These are phyloP conservation scores for Cheumatopsyche charites DNA, from an alignment of 1,140 invertebrate genomes.

Conservation along the genomic window DNA sequence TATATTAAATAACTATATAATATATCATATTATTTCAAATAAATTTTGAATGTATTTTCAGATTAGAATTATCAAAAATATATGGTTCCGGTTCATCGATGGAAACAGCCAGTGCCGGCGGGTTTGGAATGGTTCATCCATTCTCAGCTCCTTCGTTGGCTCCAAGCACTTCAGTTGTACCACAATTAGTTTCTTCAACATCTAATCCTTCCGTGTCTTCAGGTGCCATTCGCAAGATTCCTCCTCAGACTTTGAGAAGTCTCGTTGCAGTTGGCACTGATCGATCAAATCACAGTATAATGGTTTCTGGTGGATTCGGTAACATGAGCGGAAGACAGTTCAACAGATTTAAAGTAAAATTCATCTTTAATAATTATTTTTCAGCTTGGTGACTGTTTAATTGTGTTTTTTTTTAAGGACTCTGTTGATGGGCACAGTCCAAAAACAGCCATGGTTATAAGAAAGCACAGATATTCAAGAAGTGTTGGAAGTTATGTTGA, in stretches of 20 bases:
- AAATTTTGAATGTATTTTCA: constrained; percentile 26
- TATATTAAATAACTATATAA: not conserved
- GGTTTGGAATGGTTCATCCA: constrained; percentile 21
- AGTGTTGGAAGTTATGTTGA: constrained; percentile 60
- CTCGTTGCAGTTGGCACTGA: constrained; percentile 54
- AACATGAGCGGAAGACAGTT: constrained; percentile 54
- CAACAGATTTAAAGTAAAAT: constrained; percentile 58
- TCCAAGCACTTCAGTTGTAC: not conserved
- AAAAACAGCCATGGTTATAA: constrained; percentile 51
- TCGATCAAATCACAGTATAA: constrained; percentile 23
- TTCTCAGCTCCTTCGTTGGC: constrained; percentile 16
- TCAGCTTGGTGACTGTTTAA: not conserved
- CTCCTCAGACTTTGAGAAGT: constrained; percentile 56
- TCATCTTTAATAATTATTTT: not conserved
- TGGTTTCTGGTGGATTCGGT: constrained; percentile 20
- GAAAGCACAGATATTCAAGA: constrained; percentile 56
- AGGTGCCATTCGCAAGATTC: constrained; percentile 52
- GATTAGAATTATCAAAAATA: constrained; percentile 35
- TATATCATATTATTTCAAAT: constrained; percentile 2
- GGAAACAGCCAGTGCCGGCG: constrained; percentile 48
- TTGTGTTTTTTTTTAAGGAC: constrained; percentile 51
- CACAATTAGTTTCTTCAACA: not conserved
- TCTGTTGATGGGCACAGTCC: constrained; percentile 55
- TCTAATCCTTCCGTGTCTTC: constrained; percentile 32
- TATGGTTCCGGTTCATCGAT: constrained; percentile 42